A percentile compares a stretch with the other conserved stretches of the same genome.
Conservation (phyloP, 2,797 vertebrate species). For the Dryobates pubescens region DNA sequence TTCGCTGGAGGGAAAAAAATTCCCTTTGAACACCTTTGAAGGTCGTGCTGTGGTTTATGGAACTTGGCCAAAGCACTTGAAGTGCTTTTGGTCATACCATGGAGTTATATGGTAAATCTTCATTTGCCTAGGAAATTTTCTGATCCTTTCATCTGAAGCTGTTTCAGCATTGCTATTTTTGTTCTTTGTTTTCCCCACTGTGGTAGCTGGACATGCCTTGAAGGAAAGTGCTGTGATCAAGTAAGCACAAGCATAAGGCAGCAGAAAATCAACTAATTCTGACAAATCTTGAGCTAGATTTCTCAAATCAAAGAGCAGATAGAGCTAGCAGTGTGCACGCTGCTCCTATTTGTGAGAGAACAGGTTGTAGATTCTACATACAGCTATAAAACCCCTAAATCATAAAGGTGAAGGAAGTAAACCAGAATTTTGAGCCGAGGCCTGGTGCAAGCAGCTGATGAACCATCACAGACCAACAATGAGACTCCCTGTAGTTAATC, state of each 20-base stretch:
- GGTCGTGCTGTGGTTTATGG: slow-evolving; percentile 38
- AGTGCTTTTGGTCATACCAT: background rate
- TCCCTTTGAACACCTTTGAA: slow-evolving; percentile 48
- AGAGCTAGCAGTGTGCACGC: background rate
- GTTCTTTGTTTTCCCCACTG: background rate
- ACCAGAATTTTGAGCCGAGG: background rate
- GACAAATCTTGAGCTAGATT: background rate
- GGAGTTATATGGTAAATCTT: background rate
- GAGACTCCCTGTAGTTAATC: background rate
- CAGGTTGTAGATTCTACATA: background rate
- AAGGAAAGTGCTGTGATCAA: background rate
- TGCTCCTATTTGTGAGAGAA: background rate
- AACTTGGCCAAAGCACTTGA: slow-evolving; percentile 36
- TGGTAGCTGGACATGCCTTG: background rate
- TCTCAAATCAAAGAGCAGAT: background rate
- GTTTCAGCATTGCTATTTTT: background rate
- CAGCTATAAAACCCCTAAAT: background rate
- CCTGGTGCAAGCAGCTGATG: background rate
- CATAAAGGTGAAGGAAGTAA: background rate
- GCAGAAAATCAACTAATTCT: background rate
- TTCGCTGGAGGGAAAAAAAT: background rate
- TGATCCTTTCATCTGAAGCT: slow-evolving; percentile 2
- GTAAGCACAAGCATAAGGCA: background rate
- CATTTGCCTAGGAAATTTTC: slow-evolving; percentile 9
- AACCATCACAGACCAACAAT: background rate